Evolutionary conservation across 2,113 vertebrate species (phyloP), one percentile per base, ranked within the genome.

Genomic region (Microtus oregoni): DNA sequence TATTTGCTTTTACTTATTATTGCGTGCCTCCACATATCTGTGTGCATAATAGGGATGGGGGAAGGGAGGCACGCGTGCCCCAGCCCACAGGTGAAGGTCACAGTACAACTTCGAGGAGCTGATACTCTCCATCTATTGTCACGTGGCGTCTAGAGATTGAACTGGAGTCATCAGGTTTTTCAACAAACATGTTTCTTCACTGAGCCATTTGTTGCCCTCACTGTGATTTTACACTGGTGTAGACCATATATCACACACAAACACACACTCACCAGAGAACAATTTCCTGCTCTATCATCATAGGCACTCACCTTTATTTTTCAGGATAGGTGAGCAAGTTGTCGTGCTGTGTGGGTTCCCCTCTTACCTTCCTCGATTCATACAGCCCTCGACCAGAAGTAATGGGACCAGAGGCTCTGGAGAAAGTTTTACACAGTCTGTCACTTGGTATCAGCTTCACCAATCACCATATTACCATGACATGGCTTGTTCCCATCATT

Each of bases 61-160:
- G 3, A 1, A 14, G 13, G 3, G 3, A 14, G 13, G 47, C 8
- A 13, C 7, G 7, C 10, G 47, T 32, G 7, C 73, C 32, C 32
- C 28, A 52, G 77, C 30, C 12, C 30, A n/a, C 9, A 58, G 19
- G 35, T 24, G 10, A 55, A 58, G 32, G 35, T 24, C 52, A 58
- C 3, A 26, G 52, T 12, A 24, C 52, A 81, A 12, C 79, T 26
- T 82, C 2, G 2, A 38, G 79, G 78, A 82, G 32, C 24, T 12
- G 5, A 61, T 26, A 14, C 20, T 13, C 32, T 82, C 32, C 52
- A 26, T 81, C 47, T 20, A n/a, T 22, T 55, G 30, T 35, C 30
- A 55, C 3, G 2, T 7, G 32, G 10, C 10, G 7, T 82, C 79
- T 58, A n/a, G 78, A n/a, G 44, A 24, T 22, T 81, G 50, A 55